phyloP scores from a whole-genome alignment of 2,797 vertebrate species.

The Notamacropus eugenii region DNA sequence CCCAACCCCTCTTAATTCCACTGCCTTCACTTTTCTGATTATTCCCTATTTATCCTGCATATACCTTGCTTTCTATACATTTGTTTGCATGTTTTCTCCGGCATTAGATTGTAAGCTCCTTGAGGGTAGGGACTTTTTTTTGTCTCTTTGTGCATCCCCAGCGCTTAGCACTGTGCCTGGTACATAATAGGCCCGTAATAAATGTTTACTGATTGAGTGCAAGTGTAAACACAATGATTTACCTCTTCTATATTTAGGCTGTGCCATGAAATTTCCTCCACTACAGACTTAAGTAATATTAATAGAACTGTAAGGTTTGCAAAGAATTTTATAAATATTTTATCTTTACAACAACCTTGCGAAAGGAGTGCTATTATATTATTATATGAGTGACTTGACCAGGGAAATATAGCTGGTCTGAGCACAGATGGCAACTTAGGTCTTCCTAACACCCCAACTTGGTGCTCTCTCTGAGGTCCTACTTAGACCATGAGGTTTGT shows the following conservation, averaged over 20 bases:
- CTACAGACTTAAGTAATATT: background rate
- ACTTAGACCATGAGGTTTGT: background rate
- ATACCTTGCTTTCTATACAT: too few species aligned
- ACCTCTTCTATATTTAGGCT: background rate
- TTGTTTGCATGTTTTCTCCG: too few species aligned
- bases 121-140: background rate
- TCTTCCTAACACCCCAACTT: too few species aligned
- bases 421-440: background rate
- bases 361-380: background rate
- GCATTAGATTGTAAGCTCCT: background rate
- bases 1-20: too few species aligned
- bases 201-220: background rate
- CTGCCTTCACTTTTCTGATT: too few species aligned
- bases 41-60: too few species aligned
- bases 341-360: background rate
- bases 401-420: background rate
- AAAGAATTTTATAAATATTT: background rate
- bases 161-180: background rate
- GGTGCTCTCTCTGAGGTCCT: background rate
- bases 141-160: background rate
- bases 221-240: background rate
- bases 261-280: background rate
- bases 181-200: background rate
- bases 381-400: background rate
- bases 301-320: background rate